Evolutionary conservation across 2,888 invertebrate genomes (phyloP), one percentile per base, ranked within the genome.

Genomic region (Sphaeridia pumilis): DNA sequence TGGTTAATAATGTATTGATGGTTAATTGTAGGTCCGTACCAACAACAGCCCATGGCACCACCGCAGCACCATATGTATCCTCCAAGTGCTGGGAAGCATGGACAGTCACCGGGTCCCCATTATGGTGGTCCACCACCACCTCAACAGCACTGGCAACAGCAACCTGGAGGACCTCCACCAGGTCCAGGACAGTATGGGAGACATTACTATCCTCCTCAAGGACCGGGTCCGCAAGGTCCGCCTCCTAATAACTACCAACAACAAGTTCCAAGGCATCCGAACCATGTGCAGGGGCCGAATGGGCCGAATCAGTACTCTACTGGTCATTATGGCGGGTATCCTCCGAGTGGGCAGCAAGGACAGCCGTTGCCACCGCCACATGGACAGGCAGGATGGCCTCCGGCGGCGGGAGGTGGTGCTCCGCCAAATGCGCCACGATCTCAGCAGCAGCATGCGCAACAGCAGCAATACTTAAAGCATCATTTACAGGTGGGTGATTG

Each of bases 381-480:
- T 25, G 69, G 57, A 24, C 63, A 62, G 17, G 5, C 7, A 53
- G 58, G 36, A 20, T 70, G 78, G 57, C 71, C 75, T n/a, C n/a
- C n/a, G n/a, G n/a, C n/a, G n/a, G n/a, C n/a, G n/a, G n/a, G n/a
- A n/a, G n/a, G n/a, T n/a, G 71, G 75, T 67, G 74, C 76, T 54
- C 78, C 78, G 66, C 77, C 77, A 63, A 74, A 75, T 66, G 72
- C 73, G 50, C 75, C 49, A 22, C 55, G 62, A 58, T 49, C 55
- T 22, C 53, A 47, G 22, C n/a, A n/a, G n/a, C n/a, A n/a, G n/a
- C n/a, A n/a, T n/a, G n/a, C n/a, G n/a, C n/a, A n/a, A n/a, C n/a
- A n/a, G 61, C 56, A 48, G 48, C 78, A 78, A 71, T 81, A 81
- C 75, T 74, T 81, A 70, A 81, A 81, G 68, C 80, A 81, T 69